These are phyloP conservation scores for Paramacrobiotus metropolitanus DNA, from an alignment of 1,140 invertebrate species.

Conservation along the genomic window DNA sequence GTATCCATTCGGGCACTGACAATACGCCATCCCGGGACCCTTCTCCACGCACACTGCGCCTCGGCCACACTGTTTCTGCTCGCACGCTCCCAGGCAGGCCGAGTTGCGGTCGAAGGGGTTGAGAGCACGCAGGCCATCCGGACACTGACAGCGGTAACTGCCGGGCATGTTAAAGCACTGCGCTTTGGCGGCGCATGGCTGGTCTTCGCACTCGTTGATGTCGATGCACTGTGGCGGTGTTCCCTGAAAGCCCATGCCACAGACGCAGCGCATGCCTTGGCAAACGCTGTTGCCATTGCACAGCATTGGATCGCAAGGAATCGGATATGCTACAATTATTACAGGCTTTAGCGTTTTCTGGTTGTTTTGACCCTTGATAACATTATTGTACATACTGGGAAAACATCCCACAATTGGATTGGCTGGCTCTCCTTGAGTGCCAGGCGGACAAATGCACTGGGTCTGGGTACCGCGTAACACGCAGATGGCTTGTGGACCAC, in stretches of 20 bases:
- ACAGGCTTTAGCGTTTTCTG: too few species aligned
- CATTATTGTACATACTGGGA: background rate
- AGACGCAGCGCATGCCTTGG: slow-evolving; percentile 1
- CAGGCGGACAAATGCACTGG: slow-evolving; percentile 53
- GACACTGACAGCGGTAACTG: slow-evolving; percentile 30
- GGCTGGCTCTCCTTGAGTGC: slow-evolving; percentile 56
- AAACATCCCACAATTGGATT: slow-evolving; percentile 19
- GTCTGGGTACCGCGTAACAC: slow-evolving; percentile 21
- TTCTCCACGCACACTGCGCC: slow-evolving; percentile 15
- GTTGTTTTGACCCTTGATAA: slow-evolving; percentile 3
- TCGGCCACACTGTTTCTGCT: background rate
- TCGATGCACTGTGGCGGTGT: slow-evolving; percentile 29
- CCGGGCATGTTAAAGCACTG: slow-evolving; percentile 57
- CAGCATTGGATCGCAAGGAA: slow-evolving; percentile 4
- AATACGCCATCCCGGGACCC: slow-evolving; percentile 2
- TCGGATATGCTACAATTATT: slow-evolving; percentile 12
- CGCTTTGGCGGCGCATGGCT: slow-evolving; percentile 51
- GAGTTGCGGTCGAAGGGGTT: background rate
- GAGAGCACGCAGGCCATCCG: slow-evolving; percentile 7
- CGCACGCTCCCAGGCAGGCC: background rate
- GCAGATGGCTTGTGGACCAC: slow-evolving; percentile 58
- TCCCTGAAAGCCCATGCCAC: slow-evolving; percentile 6
- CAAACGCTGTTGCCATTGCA: background rate
- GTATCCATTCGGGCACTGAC: slow-evolving; percentile 6
- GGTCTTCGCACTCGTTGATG: slow-evolving; percentile 66